These are phyloP conservation scores for Zygaena filipendulae DNA, from an alignment of 2,888 invertebrate genomes.

Conservation along the genomic window DNA sequence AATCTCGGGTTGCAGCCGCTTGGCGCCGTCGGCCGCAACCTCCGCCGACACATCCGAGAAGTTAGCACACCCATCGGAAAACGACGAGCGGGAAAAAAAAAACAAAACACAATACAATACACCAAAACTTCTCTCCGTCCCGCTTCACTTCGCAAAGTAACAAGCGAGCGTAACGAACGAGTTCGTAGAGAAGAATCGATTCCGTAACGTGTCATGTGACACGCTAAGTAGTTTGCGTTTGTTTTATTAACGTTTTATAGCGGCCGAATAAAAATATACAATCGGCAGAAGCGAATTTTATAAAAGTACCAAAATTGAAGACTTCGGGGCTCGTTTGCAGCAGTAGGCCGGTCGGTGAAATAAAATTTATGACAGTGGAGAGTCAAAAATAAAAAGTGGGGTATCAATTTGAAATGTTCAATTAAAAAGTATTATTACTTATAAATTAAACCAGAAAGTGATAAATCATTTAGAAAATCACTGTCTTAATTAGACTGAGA, in stretches of 20 bases:
- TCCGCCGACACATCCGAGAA: conserved; percentile 42
- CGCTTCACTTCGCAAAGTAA: conserved; percentile 49
- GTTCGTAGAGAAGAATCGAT: conserved; percentile 25
- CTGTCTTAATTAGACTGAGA: conserved; percentile 53
- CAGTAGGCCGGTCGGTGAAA: neutral
- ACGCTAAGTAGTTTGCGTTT: conserved; percentile 9
- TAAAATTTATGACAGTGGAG: too few species aligned
- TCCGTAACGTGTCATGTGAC: conserved; percentile 16
- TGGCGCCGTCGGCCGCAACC: conserved; percentile 41
- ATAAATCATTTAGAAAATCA: conserved; percentile 47
- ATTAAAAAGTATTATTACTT: conserved; percentile 18
- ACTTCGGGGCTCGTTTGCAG: too few species aligned
- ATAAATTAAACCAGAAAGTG: conserved; percentile 5
- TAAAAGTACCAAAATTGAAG: too few species aligned
- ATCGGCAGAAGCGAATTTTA: too few species aligned
- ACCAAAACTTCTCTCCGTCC: conserved; percentile 33
- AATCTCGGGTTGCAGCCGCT: conserved; percentile 56
- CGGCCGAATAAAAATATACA: too few species aligned
- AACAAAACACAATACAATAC: conserved; percentile 42
- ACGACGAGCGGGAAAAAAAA: conserved; percentile 25
- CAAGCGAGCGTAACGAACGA: conserved; percentile 46
- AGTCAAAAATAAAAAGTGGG: too few species aligned
- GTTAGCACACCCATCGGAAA: conserved; percentile 46
- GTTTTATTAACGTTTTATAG: too few species aligned
- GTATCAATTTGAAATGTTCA: conserved; percentile 24